Conservation (phyloP, 2,797 vertebrate species). For the Epinephelus coioides region DNA sequence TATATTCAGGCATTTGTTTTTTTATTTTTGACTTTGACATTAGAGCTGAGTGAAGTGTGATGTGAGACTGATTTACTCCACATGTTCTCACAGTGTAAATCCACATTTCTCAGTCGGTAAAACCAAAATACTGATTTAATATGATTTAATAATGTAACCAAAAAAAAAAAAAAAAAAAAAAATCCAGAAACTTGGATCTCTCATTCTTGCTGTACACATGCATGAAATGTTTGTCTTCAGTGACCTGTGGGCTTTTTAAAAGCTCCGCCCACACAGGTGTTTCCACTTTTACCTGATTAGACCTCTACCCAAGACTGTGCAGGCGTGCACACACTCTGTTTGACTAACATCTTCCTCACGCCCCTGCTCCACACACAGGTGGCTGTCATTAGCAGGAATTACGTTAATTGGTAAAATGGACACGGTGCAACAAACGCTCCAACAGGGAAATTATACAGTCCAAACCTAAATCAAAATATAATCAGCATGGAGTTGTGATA, state of each 20-base stretch:
- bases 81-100: not conserved
- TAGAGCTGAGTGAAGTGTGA: conserved; percentile 2
- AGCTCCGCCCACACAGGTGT: conserved; percentile 17
- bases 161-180: not conserved
- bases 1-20: conserved; percentile 27
- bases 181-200: too few relatives aligned
- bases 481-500: not conserved
- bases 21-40: conserved; percentile 48
- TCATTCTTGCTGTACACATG: too few relatives aligned
- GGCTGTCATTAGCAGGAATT: not conserved
- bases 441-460: not conserved
- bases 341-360: not conserved
- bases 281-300: not conserved
- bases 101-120: not conserved
- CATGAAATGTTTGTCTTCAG: not conserved
- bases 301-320: not conserved
- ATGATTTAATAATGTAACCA: too few relatives aligned
- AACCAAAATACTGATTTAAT: not conserved
- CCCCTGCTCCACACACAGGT: not conserved
- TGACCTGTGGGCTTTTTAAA: conserved; percentile 10
- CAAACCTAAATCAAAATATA: not conserved
- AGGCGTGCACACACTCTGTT: not conserved
- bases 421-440: not conserved
- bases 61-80: not conserved
- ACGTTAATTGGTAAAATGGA: not conserved